A percentile compares a stretch with the other conserved stretches of the same genome.
phyloP scores from a whole-genome alignment of 2,113 vertebrate genomes.

The Pterocles orientalis region DNA sequence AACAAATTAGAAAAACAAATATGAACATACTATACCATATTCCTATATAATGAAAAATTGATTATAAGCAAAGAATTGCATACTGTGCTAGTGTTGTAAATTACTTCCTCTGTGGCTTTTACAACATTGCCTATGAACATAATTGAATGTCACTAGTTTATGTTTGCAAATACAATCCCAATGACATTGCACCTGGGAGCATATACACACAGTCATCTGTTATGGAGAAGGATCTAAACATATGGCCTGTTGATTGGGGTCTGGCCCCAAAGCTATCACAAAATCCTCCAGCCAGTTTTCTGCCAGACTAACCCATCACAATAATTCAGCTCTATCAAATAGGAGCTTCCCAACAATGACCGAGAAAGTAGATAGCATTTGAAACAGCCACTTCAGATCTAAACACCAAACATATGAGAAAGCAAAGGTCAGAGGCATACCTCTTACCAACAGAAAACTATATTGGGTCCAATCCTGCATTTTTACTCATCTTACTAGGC shows the following conservation, averaged over 20 bases:
- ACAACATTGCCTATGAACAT: slow-evolving; percentile 74
- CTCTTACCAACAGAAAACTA: not conserved
- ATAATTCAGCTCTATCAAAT: slow-evolving; percentile 55
- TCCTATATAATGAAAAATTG: slow-evolving; percentile 73
- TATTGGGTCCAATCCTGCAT: not conserved
- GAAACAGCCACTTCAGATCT: slow-evolving; percentile 6
- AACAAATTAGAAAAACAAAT: slow-evolving; percentile 64
- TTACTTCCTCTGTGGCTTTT: slow-evolving; percentile 79
- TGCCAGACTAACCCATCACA: slow-evolving; percentile 41
- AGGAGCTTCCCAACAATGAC: slow-evolving; percentile 2
- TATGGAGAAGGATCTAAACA: slow-evolving; percentile 70
- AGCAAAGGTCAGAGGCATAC: slow-evolving; percentile 5
- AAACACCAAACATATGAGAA: slow-evolving; percentile 18
- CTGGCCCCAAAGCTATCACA: slow-evolving; percentile 64
- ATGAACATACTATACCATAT: slow-evolving; percentile 54
- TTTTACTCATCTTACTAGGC: not conserved
- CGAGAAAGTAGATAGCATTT: not conserved
- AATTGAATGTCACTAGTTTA: slow-evolving; percentile 80
- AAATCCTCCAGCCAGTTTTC: slow-evolving; percentile 60
- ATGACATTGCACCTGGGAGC: slow-evolving; percentile 76
- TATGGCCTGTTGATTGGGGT: slow-evolving; percentile 71
- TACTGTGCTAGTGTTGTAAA: slow-evolving; percentile 68
- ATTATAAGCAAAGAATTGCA: slow-evolving; percentile 72
- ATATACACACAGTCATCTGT: slow-evolving; percentile 42
- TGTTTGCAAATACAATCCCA: slow-evolving; percentile 77